These are phyloP conservation scores for Echiichthys vipera DNA, from an alignment of 2,797 vertebrate species.

Conservation along the genomic window DNA sequence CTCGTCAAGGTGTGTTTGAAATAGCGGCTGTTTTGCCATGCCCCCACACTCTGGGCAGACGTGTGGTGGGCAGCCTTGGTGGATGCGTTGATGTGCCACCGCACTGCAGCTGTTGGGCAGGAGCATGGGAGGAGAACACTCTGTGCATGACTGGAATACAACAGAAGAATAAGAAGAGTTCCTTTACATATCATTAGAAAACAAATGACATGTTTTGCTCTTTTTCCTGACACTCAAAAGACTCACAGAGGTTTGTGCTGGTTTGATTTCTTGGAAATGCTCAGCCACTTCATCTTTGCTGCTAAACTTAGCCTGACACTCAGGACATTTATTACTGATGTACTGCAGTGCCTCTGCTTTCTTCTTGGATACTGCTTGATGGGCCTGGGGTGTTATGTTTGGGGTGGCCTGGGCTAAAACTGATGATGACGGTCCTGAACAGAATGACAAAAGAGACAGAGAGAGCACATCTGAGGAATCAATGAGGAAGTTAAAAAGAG, in stretches of 20 bases:
- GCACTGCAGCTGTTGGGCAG: slow-evolving; percentile 93
- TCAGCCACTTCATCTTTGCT: slow-evolving; percentile 88
- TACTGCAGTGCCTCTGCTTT: slow-evolving; percentile 78
- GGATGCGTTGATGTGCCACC: slow-evolving; percentile 91
- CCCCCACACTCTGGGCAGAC: slow-evolving; percentile 95
- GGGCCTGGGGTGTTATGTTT: slow-evolving; percentile 45
- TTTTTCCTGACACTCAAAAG: not conserved
- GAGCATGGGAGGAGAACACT: slow-evolving; percentile 93
- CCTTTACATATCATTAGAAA: not conserved
- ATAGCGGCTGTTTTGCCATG: slow-evolving; percentile 85
- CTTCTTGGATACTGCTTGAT: slow-evolving; percentile 65
- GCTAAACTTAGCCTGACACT: slow-evolving; percentile 91
- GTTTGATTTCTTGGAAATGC: slow-evolving; percentile 91
- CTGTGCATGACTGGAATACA: slow-evolving; percentile 85
- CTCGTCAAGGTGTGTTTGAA: slow-evolving; percentile 89
- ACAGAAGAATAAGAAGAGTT: not conserved
- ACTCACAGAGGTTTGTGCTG: slow-evolving; percentile 79
- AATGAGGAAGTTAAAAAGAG: not conserved
- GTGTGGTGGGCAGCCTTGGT: slow-evolving; percentile 88
- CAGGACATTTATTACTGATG: slow-evolving; percentile 87
- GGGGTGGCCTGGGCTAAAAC: slow-evolving; percentile 18
- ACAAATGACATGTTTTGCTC: not conserved
- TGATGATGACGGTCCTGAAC: slow-evolving; percentile 40
- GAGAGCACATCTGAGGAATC: slow-evolving; percentile 25
- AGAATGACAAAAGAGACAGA: slow-evolving; percentile 29